phyloP scores from a whole-genome alignment of 2,888 invertebrate genomes.

The Trachelus iudaicus region DNA sequence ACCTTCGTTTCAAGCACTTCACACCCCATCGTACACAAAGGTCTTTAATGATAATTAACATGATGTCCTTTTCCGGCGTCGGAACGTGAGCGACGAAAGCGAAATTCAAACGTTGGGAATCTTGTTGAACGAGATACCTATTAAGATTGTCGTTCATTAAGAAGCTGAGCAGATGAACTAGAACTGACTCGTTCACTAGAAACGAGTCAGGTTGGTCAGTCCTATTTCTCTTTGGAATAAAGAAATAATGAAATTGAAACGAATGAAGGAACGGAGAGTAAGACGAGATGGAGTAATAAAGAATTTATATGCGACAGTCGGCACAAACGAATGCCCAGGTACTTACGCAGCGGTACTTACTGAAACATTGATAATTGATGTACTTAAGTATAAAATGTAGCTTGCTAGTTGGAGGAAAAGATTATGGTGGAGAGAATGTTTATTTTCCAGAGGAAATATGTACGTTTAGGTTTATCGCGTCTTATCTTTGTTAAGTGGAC shows the following conservation, averaged over 20 bases:
- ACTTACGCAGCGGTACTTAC: constrained; percentile 29
- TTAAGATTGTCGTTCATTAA: not conserved
- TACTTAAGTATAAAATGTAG: constrained; percentile 45
- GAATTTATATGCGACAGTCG: not conserved
- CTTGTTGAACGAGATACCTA: not conserved
- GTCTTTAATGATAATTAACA: not conserved
- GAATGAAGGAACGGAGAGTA: not conserved
- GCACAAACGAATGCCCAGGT: constrained; percentile 27
- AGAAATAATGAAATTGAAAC: not conserved
- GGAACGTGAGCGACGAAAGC: not conserved
- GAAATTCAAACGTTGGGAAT: not conserved
- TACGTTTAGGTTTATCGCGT: constrained; percentile 2
- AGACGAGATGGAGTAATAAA: not conserved
- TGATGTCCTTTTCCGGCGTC: not conserved
- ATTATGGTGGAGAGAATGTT: constrained; percentile 11
- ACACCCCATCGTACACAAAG: not conserved
- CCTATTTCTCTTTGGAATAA: not conserved
- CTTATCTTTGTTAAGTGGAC: constrained; percentile 1
- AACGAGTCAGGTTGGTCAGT: not conserved
- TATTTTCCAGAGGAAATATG: constrained; percentile 14
- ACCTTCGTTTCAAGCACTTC: not conserved
- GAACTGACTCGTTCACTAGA: too few relatives aligned
- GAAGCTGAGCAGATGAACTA: not conserved
- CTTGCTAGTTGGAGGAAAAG: constrained; percentile 10
- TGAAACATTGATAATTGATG: constrained; percentile 43